These are phyloP conservation scores for Bacillus rossius DNA, from an alignment of 1,140 invertebrate species.

Conservation along the genomic window DNA sequence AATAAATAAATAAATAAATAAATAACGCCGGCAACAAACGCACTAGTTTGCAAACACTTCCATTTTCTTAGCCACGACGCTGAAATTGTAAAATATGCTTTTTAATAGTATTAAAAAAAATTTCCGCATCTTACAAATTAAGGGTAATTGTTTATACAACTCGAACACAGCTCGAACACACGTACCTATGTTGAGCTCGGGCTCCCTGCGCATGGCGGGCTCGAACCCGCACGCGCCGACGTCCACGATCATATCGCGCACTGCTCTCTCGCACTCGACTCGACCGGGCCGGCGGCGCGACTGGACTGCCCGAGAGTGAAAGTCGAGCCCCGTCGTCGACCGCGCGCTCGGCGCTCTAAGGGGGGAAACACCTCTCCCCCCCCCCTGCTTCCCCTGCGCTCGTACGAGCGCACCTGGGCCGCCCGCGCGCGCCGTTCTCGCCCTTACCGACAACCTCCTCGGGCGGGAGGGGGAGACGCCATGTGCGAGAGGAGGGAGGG, in stretches of 20 bases:
- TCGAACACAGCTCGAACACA: too few relatives aligned
- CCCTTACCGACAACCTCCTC: constrained; percentile 1
- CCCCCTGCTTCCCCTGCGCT: constrained; percentile 17
- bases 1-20: too few relatives aligned
- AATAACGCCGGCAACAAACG: too few relatives aligned
- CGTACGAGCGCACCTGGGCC: constrained; percentile 10
- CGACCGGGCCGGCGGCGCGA: background rate
- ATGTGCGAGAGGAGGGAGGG: constrained; percentile 8
- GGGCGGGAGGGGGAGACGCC: background rate
- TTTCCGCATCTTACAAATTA: too few relatives aligned
- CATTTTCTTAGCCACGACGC: too few relatives aligned
- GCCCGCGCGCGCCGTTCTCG: constrained; percentile 4
- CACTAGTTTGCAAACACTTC: too few relatives aligned
- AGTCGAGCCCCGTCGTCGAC: constrained; percentile 7
- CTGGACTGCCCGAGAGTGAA: background rate
- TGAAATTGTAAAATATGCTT: too few relatives aligned
- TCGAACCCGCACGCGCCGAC: constrained; percentile 27
- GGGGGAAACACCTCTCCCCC: background rate
- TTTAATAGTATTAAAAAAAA: too few relatives aligned
- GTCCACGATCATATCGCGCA: background rate
- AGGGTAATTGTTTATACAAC: too few relatives aligned
- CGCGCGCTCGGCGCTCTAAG: constrained; percentile 6
- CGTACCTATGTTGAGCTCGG: constrained; percentile 53
- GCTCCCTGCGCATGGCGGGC: constrained; percentile 46
- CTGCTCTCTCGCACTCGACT: constrained; percentile 25